Conservation (phyloP, 2,888 invertebrate genomes). For the Parelbella ahira region DNA sequence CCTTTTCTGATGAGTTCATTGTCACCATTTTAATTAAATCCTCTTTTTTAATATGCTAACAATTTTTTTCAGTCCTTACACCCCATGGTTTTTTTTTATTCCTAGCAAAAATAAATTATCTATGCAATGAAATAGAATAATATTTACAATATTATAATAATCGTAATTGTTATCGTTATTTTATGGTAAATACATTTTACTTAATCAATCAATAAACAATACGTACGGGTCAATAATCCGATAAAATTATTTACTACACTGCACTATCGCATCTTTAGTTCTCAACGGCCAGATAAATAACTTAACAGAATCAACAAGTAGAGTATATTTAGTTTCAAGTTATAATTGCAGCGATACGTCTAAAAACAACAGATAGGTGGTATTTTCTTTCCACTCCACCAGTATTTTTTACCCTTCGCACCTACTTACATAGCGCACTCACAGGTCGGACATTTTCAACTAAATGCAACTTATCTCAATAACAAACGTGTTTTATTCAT, state of each 20-base stretch:
- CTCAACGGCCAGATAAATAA: not conserved
- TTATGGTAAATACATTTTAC: too few species aligned
- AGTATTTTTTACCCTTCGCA: not conserved
- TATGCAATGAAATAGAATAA: too few species aligned
- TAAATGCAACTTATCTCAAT: constrained; percentile 13
- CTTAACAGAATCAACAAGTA: constrained; percentile 13
- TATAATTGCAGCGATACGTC: not conserved
- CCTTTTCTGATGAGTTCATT: constrained; percentile 77
- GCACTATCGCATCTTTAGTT: not conserved
- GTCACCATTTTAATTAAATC: constrained; percentile 68
- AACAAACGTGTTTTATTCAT: constrained; percentile 34
- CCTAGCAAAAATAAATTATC: too few species aligned
- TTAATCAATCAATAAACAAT: too few species aligned
- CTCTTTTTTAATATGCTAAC: not conserved
- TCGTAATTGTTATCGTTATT: too few species aligned
- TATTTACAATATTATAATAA: too few species aligned
- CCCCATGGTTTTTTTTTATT: too few species aligned
- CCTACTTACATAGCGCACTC: not conserved
- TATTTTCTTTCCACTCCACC: constrained; percentile 5
- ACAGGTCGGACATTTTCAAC: constrained; percentile 3
- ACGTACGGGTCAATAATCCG: constrained; percentile 5
- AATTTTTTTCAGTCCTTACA: too few species aligned
- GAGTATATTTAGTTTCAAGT: constrained; percentile 1
- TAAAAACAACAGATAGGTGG: not conserved
- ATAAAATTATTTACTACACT: not conserved